Percentiles rank a stretch among this genome's conserved stretches.
Conservation (phyloP, 2,113 vertebrate genomes). For the Phasianus colchicus region DNA sequence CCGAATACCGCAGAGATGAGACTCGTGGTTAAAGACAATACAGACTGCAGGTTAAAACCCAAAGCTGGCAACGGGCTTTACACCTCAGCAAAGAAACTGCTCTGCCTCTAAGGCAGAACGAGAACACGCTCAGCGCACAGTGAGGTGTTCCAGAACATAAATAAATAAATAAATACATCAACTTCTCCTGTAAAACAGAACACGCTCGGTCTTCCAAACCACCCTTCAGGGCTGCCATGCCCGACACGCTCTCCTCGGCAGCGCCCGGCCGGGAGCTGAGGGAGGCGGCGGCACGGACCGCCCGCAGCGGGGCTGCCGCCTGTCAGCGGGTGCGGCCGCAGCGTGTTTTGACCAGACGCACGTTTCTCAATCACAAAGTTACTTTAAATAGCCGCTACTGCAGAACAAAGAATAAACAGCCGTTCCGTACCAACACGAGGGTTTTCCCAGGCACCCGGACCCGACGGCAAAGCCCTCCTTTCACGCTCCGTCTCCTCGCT, state of each 20-base stretch:
- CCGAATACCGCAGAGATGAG: background rate
- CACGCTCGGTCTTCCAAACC: background rate
- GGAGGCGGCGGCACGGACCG: too few species aligned
- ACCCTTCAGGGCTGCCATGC: background rate
- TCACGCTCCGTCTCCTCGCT: background rate
- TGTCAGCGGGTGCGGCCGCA: rapidly evolving
- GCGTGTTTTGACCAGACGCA: background rate
- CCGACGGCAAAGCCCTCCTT: background rate
- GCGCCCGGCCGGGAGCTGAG: too few species aligned
- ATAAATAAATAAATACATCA: background rate
- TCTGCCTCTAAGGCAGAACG: background rate
- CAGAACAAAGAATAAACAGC: background rate
- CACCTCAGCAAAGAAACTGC: background rate
- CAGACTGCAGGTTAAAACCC: background rate
- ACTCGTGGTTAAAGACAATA: background rate
- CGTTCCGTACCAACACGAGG: rapidly evolving
- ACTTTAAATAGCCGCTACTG: background rate
- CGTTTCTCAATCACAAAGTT: background rate
- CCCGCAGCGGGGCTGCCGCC: too few species aligned
- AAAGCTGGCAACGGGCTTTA: background rate
- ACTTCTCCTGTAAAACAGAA: background rate
- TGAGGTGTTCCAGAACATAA: background rate
- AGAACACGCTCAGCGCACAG: background rate
- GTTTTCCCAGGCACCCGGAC: rapidly evolving
- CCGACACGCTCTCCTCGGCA: too few species aligned